A percentile compares a stretch with the other conserved stretches of the same genome.
Evolutionary conservation across 2,113 vertebrate species (phyloP).

Genomic region (Tichodroma muraria): DNA sequence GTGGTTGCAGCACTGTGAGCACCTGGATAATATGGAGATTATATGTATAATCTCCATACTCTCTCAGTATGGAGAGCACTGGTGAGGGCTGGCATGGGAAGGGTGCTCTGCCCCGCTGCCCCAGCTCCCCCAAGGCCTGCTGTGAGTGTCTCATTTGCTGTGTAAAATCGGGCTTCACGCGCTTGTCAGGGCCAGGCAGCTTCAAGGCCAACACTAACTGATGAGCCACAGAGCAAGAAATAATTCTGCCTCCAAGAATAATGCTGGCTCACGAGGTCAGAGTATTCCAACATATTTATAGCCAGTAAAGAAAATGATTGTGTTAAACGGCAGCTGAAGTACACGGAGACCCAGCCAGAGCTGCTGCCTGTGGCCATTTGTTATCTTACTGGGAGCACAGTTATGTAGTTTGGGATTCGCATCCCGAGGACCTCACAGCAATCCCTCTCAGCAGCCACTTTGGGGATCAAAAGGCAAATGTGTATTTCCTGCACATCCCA

Average conservation of each 20-base stretch:
- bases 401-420: neutral
- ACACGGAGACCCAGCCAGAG: neutral
- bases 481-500: neutral
- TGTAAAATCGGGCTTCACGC: neutral
- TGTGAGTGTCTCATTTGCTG: neutral
- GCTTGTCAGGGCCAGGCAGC: neutral
- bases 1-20: neutral
- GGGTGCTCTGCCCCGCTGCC: fast-evolving
- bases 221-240: neutral
- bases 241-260: slow-evolving; percentile 12
- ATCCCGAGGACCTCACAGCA: neutral
- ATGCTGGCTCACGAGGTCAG: neutral
- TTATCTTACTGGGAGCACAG: neutral
- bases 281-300: slow-evolving; percentile 28
- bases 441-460: neutral
- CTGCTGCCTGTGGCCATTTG: neutral
- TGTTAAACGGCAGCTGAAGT: slow-evolving; percentile 15
- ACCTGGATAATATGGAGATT: neutral
- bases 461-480: neutral
- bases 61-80: neutral
- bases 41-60: too few relatives aligned
- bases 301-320: slow-evolving; percentile 15
- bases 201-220: neutral
- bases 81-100: fast-evolving
- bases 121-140: neutral